These are phyloP conservation scores for Australoheros scitulus DNA, from an alignment of 2,113 vertebrate genomes.

Conservation along the genomic window DNA sequence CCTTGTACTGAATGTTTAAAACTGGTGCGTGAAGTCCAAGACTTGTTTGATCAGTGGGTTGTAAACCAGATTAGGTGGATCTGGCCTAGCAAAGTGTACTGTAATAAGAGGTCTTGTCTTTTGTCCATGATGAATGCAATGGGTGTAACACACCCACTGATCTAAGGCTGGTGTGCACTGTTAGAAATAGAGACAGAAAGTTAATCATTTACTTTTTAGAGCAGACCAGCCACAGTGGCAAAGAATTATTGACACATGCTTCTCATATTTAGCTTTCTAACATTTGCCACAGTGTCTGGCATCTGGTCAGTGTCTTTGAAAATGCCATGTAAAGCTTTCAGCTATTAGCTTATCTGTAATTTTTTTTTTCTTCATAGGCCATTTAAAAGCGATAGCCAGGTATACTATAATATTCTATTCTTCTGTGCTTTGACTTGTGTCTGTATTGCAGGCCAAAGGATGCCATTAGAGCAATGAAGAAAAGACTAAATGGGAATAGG, in stretches of 20 bases:
- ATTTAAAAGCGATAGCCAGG: neutral
- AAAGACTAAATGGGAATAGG: slow-evolving; percentile 94
- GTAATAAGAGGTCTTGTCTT: slow-evolving; percentile 12
- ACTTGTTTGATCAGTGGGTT: slow-evolving; percentile 56
- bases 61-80: slow-evolving; percentile 25
- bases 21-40: slow-evolving; percentile 54
- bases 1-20: slow-evolving; percentile 44
- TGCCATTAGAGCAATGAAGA: slow-evolving; percentile 95
- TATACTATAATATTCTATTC: neutral
- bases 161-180: neutral
- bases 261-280: neutral
- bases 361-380: neutral
- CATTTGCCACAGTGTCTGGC: neutral
- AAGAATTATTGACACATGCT: slow-evolving; percentile 20
- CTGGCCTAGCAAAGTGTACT: neutral
- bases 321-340: neutral
- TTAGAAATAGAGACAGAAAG: neutral
- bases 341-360: neutral
- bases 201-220: slow-evolving; percentile 38
- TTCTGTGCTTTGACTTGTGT: neutral
- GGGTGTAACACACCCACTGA: neutral
- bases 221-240: neutral
- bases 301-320: neutral
- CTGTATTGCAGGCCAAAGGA: slow-evolving; percentile 89
- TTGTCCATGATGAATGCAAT: neutral